Conservation (phyloP, 92 coral and sea anemone species). For the Plumapathes pennacea region DNA sequence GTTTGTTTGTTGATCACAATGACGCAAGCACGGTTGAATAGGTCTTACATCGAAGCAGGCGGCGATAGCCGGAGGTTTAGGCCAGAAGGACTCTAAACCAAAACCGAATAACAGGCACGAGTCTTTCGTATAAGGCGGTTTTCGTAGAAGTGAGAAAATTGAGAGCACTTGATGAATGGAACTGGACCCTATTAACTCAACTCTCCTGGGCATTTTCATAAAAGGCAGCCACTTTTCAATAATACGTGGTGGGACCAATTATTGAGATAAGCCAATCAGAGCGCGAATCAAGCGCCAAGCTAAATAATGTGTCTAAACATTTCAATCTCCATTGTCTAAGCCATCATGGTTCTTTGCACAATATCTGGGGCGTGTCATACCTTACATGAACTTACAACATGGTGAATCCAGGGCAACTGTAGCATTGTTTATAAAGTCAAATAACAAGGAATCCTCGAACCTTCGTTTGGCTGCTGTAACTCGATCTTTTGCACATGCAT, state of each 20-base stretch:
- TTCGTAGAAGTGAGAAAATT: too few species aligned
- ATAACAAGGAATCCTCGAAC: too few species aligned
- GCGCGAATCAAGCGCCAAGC: slow-evolving; percentile 78
- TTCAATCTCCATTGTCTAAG: slow-evolving; percentile 96
- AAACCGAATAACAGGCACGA: too few species aligned
- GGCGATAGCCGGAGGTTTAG: too few species aligned
- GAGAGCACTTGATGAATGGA: too few species aligned
- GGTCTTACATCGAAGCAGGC: too few species aligned
- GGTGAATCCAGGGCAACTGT: slow-evolving; percentile 94
- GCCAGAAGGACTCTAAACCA: too few species aligned
- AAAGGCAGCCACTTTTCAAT: slow-evolving; percentile 96
- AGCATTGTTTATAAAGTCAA: slow-evolving; percentile 55
- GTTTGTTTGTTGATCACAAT: slow-evolving; percentile 58
- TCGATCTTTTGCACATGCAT: slow-evolving; percentile 46
- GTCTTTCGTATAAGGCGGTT: too few species aligned
- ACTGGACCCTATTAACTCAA: too few species aligned
- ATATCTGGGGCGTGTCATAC: slow-evolving; percentile 95
- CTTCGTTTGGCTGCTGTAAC: too few species aligned
- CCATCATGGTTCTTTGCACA: slow-evolving; percentile 95
- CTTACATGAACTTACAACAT: slow-evolving; percentile 89
- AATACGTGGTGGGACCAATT: slow-evolving; percentile 99
- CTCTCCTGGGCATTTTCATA: slow-evolving; percentile 86
- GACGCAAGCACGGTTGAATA: too few species aligned
- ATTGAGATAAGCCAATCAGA: slow-evolving; percentile 88
- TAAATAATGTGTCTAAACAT: slow-evolving; percentile 99